Evolutionary conservation across 2,888 invertebrate genomes (phyloP), one percentile per base, ranked within the genome.

Genomic region (Tetanocera ferruginea): DNA sequence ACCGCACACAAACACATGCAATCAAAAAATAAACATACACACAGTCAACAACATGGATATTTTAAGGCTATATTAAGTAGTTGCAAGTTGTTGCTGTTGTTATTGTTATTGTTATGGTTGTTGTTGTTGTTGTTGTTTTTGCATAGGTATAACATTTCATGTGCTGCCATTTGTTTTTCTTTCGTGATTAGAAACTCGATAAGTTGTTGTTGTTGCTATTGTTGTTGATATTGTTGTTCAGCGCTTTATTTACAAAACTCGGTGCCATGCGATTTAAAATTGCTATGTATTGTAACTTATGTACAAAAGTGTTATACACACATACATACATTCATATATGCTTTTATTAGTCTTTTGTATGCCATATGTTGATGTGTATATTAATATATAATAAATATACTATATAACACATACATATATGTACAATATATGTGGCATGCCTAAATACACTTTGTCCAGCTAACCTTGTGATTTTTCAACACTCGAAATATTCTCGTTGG

Each of bases 181-280:
- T 69, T 69, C 37, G 11, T 67, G 69, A n/a, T 49, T 19, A 25
- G 49, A 17, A 25, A 11, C 4, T 25, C 23, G 49, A 14, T 8
- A 52, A 14, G 1, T 69, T 43, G 23, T 49, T 49, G 17, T 34
- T 69, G 25, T 69, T 43, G 19, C n/a, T n/a, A n/a, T n/a, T n/a
- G n/a, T n/a, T n/a, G n/a, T n/a, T n/a, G n/a, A n/a, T n/a, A n/a
- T 49, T 69, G 19, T 67, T 67, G 37, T 69, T 69, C 4, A 43
- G 43, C 43, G 43, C 14, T 14, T 69, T 43, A 43, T 43, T 43
- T 43, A 43, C 43, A 43, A 11, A 43, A 43, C 2, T 11, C 11
- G 43, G 43, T 43, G 43, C 43, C 43, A 43, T 14, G 43, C 43
- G 43, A 43, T 43, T 43, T 43, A 43, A 43, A 43, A 43, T 43